These are phyloP conservation scores for Campoplex capitator DNA, from an alignment of 2,888 invertebrate species.

Conservation along the genomic window DNA sequence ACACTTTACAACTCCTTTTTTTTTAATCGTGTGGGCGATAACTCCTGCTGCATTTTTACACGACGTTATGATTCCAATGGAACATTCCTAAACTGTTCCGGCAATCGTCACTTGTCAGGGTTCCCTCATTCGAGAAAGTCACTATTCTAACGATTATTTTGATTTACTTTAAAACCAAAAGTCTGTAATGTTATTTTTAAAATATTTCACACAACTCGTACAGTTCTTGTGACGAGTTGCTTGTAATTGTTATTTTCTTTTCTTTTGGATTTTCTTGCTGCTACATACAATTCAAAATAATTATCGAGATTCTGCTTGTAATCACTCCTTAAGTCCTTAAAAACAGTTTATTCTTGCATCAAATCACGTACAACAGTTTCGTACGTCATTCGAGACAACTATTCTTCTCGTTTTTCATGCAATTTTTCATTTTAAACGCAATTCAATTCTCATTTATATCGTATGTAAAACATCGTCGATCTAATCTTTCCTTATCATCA, in stretches of 20 bases:
- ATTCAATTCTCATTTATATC: not conserved
- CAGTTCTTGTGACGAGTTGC: not conserved
- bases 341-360: not conserved
- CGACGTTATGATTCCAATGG: not conserved
- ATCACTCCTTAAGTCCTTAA: not conserved
- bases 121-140: not conserved
- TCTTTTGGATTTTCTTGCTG: not conserved
- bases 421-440: not conserved
- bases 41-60: constrained; percentile 1
- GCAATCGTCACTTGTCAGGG: not conserved
- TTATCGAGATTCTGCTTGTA: not conserved
- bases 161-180: not conserved
- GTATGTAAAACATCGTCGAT: not conserved
- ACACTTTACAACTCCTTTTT: not conserved
- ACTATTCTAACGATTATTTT: not conserved
- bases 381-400: not conserved
- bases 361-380: not conserved
- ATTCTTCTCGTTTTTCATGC: not conserved
- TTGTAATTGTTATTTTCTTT: not conserved
- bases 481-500: not conserved
- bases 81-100: not conserved
- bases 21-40: not conserved
- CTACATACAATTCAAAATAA: not conserved
- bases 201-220: not conserved
- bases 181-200: not conserved